These are phyloP conservation scores for Phalacrocorax pelagicus DNA, from an alignment of 2,113 vertebrate species.

Conservation along the genomic window DNA sequence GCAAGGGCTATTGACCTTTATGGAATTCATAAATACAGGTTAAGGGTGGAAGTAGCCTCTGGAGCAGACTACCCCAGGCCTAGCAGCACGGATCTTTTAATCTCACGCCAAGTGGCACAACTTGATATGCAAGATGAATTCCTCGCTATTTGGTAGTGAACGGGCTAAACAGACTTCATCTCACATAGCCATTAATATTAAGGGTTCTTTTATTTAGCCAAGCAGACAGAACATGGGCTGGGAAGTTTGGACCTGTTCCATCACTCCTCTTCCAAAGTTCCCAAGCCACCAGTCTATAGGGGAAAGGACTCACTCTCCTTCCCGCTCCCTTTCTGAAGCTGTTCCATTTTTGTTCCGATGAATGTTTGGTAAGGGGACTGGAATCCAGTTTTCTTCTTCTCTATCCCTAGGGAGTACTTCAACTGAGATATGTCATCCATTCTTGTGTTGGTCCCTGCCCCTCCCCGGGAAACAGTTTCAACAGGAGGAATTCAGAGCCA, in stretches of 20 bases:
- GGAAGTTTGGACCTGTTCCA: background rate
- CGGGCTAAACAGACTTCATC: fast-evolving
- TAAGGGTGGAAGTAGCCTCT: background rate
- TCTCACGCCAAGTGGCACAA: background rate
- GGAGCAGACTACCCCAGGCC: background rate
- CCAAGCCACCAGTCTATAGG: background rate
- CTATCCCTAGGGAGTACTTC: background rate
- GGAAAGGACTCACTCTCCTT: background rate
- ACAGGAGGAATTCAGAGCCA: background rate
- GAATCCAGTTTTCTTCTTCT: background rate
- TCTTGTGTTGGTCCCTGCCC: background rate
- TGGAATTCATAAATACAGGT: background rate
- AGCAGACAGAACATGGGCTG: background rate
- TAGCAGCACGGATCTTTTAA: background rate
- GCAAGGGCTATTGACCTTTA: background rate
- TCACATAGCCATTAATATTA: background rate
- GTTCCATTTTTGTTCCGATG: background rate
- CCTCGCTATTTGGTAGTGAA: background rate
- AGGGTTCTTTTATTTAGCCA: background rate
- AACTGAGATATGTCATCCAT: background rate
- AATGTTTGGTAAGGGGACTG: background rate
- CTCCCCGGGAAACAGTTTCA: background rate
- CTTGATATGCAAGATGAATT: background rate
- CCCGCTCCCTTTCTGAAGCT: background rate
- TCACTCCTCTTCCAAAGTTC: background rate